A percentile compares a stretch with the other conserved stretches of the same genome.
phyloP scores from a whole-genome alignment of 2,113 vertebrate genomes.

The Emydocephalus ijimae region DNA sequence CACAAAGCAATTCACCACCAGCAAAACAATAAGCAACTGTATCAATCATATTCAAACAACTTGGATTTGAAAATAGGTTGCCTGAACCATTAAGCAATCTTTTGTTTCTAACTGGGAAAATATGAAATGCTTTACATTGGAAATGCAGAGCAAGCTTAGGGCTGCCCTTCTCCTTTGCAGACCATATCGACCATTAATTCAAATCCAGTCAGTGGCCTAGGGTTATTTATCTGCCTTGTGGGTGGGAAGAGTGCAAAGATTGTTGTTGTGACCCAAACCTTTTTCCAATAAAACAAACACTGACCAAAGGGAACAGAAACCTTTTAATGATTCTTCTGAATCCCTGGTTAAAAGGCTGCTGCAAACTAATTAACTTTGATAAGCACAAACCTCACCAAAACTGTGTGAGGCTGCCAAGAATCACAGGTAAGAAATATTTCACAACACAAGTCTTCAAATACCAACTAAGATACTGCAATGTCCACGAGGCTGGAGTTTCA shows the following conservation, averaged over 20 bases:
- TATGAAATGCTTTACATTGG: slow-evolving; percentile 7
- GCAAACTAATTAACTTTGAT: too few species aligned
- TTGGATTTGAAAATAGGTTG: slow-evolving; percentile 59
- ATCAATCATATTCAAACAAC: slow-evolving; percentile 5
- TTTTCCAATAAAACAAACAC: too few species aligned
- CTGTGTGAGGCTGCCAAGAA: too few species aligned
- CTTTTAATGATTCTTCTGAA: too few species aligned
- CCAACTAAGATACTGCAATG: too few species aligned
- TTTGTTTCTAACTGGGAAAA: slow-evolving; percentile 32
- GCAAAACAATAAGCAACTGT: slow-evolving; percentile 12
- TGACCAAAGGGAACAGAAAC: too few species aligned
- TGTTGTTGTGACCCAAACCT: too few species aligned
- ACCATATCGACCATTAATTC: slow-evolving; percentile 48
- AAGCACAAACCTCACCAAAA: too few species aligned
- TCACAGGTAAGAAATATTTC: too few species aligned
- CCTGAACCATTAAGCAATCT: slow-evolving; percentile 54
- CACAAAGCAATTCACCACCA: not conserved
- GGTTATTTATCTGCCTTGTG: slow-evolving; percentile 35
- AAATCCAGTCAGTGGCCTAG: slow-evolving; percentile 43
- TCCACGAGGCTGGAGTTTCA: too few species aligned
- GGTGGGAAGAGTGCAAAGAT: not conserved
- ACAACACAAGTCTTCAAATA: too few species aligned
- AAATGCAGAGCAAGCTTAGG: slow-evolving; percentile 32
- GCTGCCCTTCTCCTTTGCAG: slow-evolving; percentile 47
- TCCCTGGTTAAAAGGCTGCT: too few species aligned